phyloP scores from a whole-genome alignment of 2,888 invertebrate genomes.

The Helleia helle region DNA sequence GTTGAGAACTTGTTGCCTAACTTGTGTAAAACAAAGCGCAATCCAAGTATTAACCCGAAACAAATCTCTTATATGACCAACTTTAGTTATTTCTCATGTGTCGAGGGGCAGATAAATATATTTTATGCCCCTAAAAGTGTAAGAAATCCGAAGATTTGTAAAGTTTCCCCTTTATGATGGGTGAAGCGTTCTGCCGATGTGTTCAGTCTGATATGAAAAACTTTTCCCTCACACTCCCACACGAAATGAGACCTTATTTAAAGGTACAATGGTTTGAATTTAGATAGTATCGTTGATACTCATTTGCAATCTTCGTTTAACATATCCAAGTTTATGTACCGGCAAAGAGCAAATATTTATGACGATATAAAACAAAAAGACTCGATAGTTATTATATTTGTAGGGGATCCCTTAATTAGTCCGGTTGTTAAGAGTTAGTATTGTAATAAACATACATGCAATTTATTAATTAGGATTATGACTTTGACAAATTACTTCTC shows the following conservation, averaged over 20 bases:
- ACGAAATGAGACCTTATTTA: conserved; percentile 28
- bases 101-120: conserved; percentile 70
- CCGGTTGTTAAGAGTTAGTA: not conserved
- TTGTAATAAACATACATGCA: not conserved
- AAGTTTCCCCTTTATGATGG: conserved; percentile 70
- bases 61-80: conserved; percentile 53
- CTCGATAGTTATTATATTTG: not conserved
- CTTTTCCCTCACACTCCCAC: conserved; percentile 32
- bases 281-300: conserved; percentile 29
- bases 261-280: conserved; percentile 25
- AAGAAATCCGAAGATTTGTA: conserved; percentile 71
- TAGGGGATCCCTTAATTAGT: conserved; percentile 1
- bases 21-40: conserved; percentile 24
- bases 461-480: not conserved
- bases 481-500: too few species aligned
- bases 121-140: conserved; percentile 66
- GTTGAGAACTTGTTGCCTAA: too few species aligned
- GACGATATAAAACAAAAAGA: conserved; percentile 32
- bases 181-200: conserved; percentile 60
- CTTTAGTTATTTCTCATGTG: conserved; percentile 60
- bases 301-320: conserved; percentile 58
- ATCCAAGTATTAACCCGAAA: conserved; percentile 45
- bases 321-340: conserved; percentile 59
- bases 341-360: conserved; percentile 51
- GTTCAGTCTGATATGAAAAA: conserved; percentile 66